phyloP scores from a whole-genome alignment of 1,140 invertebrate species.

The Papilio glaucus region DNA sequence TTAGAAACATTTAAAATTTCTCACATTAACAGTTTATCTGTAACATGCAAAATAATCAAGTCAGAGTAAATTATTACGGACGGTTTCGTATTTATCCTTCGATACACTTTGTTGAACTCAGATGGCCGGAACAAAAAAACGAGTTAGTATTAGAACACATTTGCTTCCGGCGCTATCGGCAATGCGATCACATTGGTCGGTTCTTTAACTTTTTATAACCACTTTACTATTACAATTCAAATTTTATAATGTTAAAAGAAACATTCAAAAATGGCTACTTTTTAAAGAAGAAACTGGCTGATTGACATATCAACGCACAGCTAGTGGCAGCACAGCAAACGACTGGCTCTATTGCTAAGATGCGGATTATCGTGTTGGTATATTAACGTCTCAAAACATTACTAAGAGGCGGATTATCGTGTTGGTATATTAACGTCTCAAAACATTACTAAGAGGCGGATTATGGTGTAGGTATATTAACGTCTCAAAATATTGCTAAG shows the following conservation, averaged over 20 bases:
- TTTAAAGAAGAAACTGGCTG: no score
- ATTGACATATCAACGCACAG: no score
- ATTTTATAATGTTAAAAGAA: neutral
- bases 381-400: no score
- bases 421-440: no score
- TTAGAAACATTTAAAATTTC: neutral
- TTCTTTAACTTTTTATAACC: constrained; percentile 18
- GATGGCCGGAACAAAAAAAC: neutral
- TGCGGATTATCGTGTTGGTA: no score
- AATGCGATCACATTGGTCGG: neutral
- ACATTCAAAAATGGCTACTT: no score
- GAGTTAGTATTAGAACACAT: neutral
- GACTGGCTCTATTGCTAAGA: no score
- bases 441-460: no score
- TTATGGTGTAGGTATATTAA: no score
- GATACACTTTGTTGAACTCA: constrained; percentile 16
- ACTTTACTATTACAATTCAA: neutral
- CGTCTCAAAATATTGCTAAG: no score
- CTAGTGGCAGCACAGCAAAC: no score
- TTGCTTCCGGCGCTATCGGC: constrained; percentile 23
- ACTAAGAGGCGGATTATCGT: no score
- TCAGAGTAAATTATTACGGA: neutral
- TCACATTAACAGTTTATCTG: neutral
- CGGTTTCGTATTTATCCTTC: neutral
- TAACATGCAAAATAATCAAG: neutral